Conservation (phyloP, 1,140 invertebrate genomes). For the Drosophila setifemur region DNA sequence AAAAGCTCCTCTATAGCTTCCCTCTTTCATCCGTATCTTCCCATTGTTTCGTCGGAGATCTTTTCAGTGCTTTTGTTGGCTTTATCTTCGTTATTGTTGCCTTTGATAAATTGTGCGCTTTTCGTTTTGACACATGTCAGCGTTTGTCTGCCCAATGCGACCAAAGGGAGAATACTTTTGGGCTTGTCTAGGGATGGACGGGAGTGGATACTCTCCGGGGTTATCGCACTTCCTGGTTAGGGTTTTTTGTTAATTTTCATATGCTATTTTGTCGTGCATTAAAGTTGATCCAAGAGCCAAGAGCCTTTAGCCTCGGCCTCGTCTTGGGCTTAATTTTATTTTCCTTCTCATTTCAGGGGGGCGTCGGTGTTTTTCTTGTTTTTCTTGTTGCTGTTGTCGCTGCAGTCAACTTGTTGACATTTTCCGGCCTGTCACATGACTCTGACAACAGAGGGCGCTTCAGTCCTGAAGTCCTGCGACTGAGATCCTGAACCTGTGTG, state of each 20-base stretch:
- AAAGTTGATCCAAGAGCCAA: constrained; percentile 7
- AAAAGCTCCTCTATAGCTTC: background rate
- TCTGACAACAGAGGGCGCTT: constrained; percentile 2
- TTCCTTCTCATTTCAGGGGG: background rate
- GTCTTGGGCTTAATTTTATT: constrained; percentile 22
- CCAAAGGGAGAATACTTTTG: constrained; percentile 19
- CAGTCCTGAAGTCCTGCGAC: constrained; percentile 17
- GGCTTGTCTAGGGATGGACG: constrained; percentile 49
- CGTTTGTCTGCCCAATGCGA: constrained; percentile 62
- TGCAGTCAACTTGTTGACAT: constrained; percentile 52
- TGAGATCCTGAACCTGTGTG: constrained; percentile 29
- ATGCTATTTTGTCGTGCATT: background rate
- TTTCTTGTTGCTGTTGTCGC: constrained; percentile 4
- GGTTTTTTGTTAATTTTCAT: constrained; percentile 15
- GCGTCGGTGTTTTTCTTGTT: too few species aligned
- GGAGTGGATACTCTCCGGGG: constrained; percentile 17
- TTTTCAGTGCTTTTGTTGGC: background rate
- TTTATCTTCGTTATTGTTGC: constrained; percentile 59
- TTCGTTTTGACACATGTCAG: constrained; percentile 77
- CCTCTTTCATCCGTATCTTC: background rate
- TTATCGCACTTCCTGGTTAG: constrained; percentile 59
- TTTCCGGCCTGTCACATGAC: constrained; percentile 49
- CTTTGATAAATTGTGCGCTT: constrained; percentile 75
- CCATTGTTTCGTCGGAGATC: constrained; percentile 3
- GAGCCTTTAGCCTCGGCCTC: constrained; percentile 26